Conservation (phyloP, 2,888 invertebrate genomes). For the Petrolisthes manimaculis region DNA sequence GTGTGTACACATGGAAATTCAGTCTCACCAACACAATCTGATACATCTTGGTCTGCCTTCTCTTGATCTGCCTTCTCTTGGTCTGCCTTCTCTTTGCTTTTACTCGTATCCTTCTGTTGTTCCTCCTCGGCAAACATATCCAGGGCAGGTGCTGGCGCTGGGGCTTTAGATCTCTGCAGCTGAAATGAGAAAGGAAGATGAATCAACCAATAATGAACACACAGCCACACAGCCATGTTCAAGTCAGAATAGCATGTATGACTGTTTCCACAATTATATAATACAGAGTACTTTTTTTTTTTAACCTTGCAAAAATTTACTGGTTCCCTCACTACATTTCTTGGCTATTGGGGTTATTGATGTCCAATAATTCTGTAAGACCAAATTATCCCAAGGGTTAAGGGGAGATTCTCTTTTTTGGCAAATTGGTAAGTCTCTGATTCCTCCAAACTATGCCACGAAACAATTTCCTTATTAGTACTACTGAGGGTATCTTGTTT, state of each 20-base stretch:
- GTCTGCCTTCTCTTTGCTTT: conserved; percentile 15
- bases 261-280: background rate
- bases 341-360: too few species aligned
- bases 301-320: background rate
- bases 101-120: background rate
- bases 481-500: too few species aligned
- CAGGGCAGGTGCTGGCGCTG: conserved; percentile 47
- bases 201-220: background rate
- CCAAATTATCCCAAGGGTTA: background rate
- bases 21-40: conserved; percentile 35
- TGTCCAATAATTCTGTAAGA: background rate
- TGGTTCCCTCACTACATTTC: too few species aligned
- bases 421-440: too few species aligned
- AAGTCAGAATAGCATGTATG: too few species aligned
- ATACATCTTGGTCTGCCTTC: background rate
- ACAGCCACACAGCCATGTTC: too few species aligned
- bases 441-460: too few species aligned
- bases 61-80: conserved; percentile 11
- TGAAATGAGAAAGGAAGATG: background rate
- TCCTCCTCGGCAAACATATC: conserved; percentile 64
- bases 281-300: background rate
- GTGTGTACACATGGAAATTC: too few species aligned
- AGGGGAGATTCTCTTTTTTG: too few species aligned
- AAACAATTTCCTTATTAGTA: too few species aligned
- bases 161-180: conserved; percentile 45